Evolutionary conservation across 2,113 vertebrate species (phyloP).

Genomic region (Bos javanicus): DNA sequence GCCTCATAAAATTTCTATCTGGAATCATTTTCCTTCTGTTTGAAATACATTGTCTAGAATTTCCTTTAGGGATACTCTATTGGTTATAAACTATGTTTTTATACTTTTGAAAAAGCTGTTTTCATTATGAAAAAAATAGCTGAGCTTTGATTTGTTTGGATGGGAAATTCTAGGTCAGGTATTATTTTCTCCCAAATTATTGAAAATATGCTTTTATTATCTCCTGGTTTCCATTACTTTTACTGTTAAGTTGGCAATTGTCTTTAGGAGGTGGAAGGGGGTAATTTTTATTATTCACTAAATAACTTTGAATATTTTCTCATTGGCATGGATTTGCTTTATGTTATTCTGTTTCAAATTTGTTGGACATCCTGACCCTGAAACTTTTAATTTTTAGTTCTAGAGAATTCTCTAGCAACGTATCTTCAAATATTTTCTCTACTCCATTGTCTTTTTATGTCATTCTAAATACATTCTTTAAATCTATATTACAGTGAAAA

Average conservation of each 20-base stretch:
- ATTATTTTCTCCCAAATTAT: not conserved
- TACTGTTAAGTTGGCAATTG: not conserved
- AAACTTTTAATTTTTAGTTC: not conserved
- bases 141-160: not conserved
- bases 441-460: not conserved
- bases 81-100: not conserved
- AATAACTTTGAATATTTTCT: not conserved
- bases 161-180: not conserved
- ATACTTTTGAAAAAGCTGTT: not conserved
- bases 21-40: not conserved
- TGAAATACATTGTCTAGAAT: not conserved
- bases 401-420: not conserved
- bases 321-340: not conserved
- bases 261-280: not conserved
- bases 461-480: not conserved
- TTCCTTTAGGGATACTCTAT: not conserved
- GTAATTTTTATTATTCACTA: not conserved
- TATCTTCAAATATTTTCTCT: not conserved
- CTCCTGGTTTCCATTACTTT: not conserved
- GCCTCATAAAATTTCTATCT: not conserved
- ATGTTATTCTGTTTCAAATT: not conserved
- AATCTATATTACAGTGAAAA: not conserved
- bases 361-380: not conserved
- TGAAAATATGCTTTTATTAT: not conserved
- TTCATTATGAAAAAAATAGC: not conserved